Base-by-base conservation (phyloP, 2,113 vertebrate species). In the Pleuronectes platessa region DNA sequence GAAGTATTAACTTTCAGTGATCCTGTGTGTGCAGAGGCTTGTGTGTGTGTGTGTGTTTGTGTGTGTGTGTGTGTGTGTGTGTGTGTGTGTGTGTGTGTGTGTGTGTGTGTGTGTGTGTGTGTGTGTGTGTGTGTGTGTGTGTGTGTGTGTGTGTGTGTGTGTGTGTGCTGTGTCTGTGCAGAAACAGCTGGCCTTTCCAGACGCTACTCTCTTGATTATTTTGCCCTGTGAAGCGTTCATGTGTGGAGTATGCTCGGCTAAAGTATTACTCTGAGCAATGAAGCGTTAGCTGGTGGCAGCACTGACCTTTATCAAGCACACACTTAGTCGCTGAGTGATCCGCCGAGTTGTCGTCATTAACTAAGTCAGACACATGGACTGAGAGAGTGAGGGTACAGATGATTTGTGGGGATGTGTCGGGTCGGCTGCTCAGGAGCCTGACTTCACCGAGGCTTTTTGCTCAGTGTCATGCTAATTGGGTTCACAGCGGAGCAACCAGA, bases 261-360 rank as follows among this genome's bases (percentile, higher is more conserved):
- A 87, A 86, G 84, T 79, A 84, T 83, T 78, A 76, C 72, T 79
- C 71, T 76, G 72, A 71, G 73, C 58, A 18, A 23, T 77, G 74
- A 81, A 78, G 78, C 83, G 76, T 81, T 79, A 82, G 65, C 68
- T 37, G 69, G 73, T 68, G 62, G 83, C 76, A 61, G 79, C 21
- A 2, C 37, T 89, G 90, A 90, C 91, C 88, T 93, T 92, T 91
- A 84, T 80, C 61, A 74, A 76, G 77, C 76, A 63, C 76, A 63
- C 86, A 84, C 80, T 76, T 70, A 76, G 67, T 62, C 42, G 4
- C 76, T 62, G 75, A 76, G 82, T 64, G 71, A 81, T 81, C 73
- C 68, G 65, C 72, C 14, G 7, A 68, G 31, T 60, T 17, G 49
- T 78, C 42, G 5, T 66, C 76, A 79, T 77, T 86, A 82, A 83